phyloP scores from a whole-genome alignment of 30 jellyfish, hydroid and myxozoan species.

The Hydractinia symbiolongicarpus region DNA sequence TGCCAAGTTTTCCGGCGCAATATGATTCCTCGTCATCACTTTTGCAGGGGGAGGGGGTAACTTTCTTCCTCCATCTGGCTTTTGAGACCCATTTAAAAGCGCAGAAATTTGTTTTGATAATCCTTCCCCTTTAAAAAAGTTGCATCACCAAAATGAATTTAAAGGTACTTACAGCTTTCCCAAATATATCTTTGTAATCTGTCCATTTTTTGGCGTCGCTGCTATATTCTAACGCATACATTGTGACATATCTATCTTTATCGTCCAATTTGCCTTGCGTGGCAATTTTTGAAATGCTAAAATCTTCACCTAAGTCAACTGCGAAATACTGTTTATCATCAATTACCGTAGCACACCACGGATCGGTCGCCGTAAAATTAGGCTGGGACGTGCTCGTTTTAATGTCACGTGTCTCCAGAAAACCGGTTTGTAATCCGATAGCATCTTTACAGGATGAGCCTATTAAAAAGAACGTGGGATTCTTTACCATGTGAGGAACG shows the following conservation, averaged over 20 bases:
- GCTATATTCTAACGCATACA: slow-evolving; percentile 66
- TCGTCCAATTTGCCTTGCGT: slow-evolving; percentile 91
- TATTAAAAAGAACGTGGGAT: background rate
- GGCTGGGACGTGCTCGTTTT: slow-evolving; percentile 88
- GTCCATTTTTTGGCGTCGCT: slow-evolving; percentile 87
- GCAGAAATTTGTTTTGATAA: no score
- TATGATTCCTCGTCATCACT: no score
- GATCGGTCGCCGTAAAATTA: slow-evolving; percentile 82
- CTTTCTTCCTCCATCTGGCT: no score
- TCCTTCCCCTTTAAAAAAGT: no score
- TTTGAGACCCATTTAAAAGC: no score
- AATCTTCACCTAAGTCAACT: slow-evolving; percentile 90
- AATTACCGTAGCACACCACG: slow-evolving; percentile 80
- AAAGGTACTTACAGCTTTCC: slow-evolving; percentile 50
- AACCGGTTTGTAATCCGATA: slow-evolving; percentile 93
- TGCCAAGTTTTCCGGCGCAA: no score
- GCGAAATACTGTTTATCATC: slow-evolving; percentile 93
- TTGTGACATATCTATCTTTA: slow-evolving; percentile 55
- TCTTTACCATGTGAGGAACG: no score
- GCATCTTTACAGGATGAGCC: slow-evolving; percentile 77
- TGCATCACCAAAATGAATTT: no score
- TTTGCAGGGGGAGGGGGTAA: no score
- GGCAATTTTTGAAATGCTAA: slow-evolving; percentile 79
- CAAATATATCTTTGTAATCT: slow-evolving; percentile 47
- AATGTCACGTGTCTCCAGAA: slow-evolving; percentile 90